A percentile compares a stretch with the other conserved stretches of the same genome.
Conservation (phyloP, 2,797 vertebrate species). For the Siniperca undulata region DNA sequence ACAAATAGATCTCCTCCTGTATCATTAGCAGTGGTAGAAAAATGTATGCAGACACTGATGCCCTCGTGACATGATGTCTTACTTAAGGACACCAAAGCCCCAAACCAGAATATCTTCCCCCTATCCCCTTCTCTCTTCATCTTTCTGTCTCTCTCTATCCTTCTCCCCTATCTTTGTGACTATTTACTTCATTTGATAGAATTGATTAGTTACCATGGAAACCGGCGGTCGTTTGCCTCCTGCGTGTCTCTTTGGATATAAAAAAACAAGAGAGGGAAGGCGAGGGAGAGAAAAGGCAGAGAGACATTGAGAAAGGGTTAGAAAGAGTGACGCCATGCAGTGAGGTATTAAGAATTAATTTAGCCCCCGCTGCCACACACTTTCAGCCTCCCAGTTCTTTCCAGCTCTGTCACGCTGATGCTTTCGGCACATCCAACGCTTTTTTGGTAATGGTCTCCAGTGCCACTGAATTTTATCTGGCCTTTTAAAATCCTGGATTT, state of each 20-base stretch:
- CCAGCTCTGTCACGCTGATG: slow-evolving; percentile 51
- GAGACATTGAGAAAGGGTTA: slow-evolving; percentile 28
- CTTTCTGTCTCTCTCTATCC: not conserved
- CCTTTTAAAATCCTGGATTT: slow-evolving; percentile 30
- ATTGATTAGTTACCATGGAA: slow-evolving; percentile 61
- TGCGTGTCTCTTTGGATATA: slow-evolving; percentile 63
- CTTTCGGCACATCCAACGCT: slow-evolving; percentile 38
- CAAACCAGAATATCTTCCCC: slow-evolving; percentile 1
- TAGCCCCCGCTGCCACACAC: slow-evolving; percentile 58
- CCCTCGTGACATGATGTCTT: not conserved
- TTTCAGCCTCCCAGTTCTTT: slow-evolving; percentile 52
- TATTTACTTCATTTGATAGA: slow-evolving; percentile 55
- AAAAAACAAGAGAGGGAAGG: slow-evolving; percentile 48
- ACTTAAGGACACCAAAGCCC: slow-evolving; percentile 8
- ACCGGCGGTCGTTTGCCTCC: slow-evolving; percentile 68
- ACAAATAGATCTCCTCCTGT: not conserved
- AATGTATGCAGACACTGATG: not conserved
- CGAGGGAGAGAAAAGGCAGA: slow-evolving; percentile 24
- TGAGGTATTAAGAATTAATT: slow-evolving; percentile 74
- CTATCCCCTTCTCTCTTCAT: not conserved
- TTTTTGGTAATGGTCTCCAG: slow-evolving; percentile 42
- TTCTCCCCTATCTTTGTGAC: slow-evolving; percentile 1
- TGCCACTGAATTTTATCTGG: slow-evolving; percentile 22
- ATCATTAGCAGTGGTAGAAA: not conserved
- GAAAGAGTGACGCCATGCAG: slow-evolving; percentile 63